These are phyloP conservation scores for Antechinus flavipes DNA, from an alignment of 2,113 vertebrate genomes.

Conservation along the genomic window DNA sequence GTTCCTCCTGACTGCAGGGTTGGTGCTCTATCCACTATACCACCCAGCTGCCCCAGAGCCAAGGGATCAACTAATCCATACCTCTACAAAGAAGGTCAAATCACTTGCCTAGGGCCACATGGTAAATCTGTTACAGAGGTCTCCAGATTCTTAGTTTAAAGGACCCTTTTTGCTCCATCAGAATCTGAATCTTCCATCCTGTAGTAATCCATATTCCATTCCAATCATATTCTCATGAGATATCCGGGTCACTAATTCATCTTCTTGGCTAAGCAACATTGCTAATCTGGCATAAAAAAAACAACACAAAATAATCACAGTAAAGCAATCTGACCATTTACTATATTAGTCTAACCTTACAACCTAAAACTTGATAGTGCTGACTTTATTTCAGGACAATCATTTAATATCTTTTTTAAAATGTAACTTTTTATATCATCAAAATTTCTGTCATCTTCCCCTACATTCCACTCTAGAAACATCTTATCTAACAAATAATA, in stretches of 20 bases:
- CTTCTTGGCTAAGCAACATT: conserved; percentile 3
- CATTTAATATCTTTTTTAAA: background rate
- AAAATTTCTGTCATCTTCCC: background rate
- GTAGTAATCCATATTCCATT: conserved; percentile 2
- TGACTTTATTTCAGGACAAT: background rate
- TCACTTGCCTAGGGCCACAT: background rate
- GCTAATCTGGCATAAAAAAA: background rate
- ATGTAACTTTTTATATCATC: background rate
- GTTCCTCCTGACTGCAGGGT: too few species aligned
- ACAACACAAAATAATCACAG: background rate
- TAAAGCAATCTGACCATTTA: background rate
- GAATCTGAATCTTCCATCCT: background rate
- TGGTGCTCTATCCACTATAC: too few species aligned
- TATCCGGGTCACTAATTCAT: background rate
- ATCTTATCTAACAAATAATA: background rate
- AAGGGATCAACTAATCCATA: conserved; percentile 15
- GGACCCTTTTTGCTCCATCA: background rate
- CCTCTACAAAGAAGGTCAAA: conserved; percentile 20
- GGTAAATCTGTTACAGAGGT: background rate
- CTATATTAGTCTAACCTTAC: background rate
- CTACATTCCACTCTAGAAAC: background rate
- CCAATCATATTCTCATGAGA: background rate
- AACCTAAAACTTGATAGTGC: background rate
- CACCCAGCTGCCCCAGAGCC: too few species aligned
- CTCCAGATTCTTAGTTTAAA: conserved; percentile 1